These are phyloP conservation scores for Stomorhina lunata DNA, from an alignment of 2,888 invertebrate species.

Conservation along the genomic window DNA sequence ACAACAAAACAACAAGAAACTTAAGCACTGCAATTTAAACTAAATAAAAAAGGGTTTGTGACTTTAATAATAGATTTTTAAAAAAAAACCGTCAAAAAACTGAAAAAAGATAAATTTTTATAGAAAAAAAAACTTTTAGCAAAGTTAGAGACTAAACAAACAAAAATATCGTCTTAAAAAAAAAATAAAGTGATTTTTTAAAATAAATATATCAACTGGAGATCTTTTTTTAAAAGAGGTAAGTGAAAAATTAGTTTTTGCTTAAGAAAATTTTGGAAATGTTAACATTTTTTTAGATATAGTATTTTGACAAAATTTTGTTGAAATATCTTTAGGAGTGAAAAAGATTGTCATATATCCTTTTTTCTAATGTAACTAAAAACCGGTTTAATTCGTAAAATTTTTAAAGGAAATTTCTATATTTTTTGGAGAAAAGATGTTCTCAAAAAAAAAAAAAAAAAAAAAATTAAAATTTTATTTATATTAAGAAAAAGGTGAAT, in stretches of 20 bases:
- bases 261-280: too few relatives aligned
- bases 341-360: not conserved
- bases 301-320: too few relatives aligned
- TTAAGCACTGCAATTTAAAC: slow-evolving; percentile 61
- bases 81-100: slow-evolving; percentile 31
- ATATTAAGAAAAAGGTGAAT: too few relatives aligned
- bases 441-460: too few relatives aligned
- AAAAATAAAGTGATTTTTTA: slow-evolving; percentile 42
- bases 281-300: too few relatives aligned
- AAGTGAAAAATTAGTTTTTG: not conserved
- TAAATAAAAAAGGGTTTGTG: slow-evolving; percentile 62
- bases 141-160: slow-evolving; percentile 1
- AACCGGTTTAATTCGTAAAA: not conserved
- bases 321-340: too few relatives aligned
- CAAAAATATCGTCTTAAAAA: slow-evolving; percentile 40
- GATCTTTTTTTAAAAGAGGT: slow-evolving; percentile 56
- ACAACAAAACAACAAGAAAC: slow-evolving; percentile 42
- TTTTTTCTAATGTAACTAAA: not conserved
- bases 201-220: slow-evolving; percentile 55
- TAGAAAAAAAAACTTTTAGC: slow-evolving; percentile 9
- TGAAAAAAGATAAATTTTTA: slow-evolving; percentile 34
- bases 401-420: too few relatives aligned
- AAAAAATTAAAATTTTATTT: too few relatives aligned
- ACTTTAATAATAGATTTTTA: slow-evolving; percentile 46
- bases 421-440: too few relatives aligned